These are phyloP conservation scores for Perccottus glenii DNA, from an alignment of 2,113 vertebrate species.

Conservation along the genomic window DNA sequence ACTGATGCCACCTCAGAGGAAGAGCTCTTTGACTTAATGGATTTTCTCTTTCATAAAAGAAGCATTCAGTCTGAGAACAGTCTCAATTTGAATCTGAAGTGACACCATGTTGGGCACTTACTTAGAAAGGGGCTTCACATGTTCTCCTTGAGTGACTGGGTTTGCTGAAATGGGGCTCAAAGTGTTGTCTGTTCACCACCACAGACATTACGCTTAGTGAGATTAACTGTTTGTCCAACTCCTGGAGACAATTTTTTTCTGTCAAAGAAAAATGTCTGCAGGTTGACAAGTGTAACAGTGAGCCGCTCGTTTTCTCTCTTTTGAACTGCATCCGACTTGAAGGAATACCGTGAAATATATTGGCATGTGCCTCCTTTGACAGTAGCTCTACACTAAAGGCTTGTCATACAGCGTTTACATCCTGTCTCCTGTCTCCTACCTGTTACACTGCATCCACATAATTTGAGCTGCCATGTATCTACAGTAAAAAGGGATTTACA, in stretches of 20 bases:
- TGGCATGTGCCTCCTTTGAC: slow-evolving; percentile 26
- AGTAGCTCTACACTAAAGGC: slow-evolving; percentile 11
- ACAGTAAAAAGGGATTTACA: slow-evolving; percentile 6
- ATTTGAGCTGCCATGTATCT: background rate
- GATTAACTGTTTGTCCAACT: slow-evolving; percentile 18
- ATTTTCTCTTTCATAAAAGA: slow-evolving; percentile 45
- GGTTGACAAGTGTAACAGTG: slow-evolving; percentile 20
- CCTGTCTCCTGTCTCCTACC: slow-evolving; percentile 17
- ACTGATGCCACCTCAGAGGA: slow-evolving; percentile 41
- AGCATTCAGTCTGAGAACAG: slow-evolving; percentile 21
- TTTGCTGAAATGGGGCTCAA: slow-evolving; percentile 21
- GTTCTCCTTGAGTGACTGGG: slow-evolving; percentile 28
- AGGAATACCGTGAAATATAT: slow-evolving; percentile 26
- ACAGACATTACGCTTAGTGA: slow-evolving; percentile 11
- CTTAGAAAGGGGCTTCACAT: slow-evolving; percentile 20
- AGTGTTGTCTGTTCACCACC: slow-evolving; percentile 3
- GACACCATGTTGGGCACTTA: slow-evolving; percentile 24
- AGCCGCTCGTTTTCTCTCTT: slow-evolving; percentile 2
- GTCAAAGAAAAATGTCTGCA: slow-evolving; percentile 28
- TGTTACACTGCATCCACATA: background rate
- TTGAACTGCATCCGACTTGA: slow-evolving; percentile 16
- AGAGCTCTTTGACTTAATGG: slow-evolving; percentile 25
- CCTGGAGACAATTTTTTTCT: slow-evolving; percentile 25
- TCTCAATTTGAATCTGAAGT: slow-evolving; percentile 49
- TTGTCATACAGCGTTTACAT: slow-evolving; percentile 32